Base-by-base conservation (phyloP, 2,888 invertebrate species). In the Netelia virgata region DNA sequence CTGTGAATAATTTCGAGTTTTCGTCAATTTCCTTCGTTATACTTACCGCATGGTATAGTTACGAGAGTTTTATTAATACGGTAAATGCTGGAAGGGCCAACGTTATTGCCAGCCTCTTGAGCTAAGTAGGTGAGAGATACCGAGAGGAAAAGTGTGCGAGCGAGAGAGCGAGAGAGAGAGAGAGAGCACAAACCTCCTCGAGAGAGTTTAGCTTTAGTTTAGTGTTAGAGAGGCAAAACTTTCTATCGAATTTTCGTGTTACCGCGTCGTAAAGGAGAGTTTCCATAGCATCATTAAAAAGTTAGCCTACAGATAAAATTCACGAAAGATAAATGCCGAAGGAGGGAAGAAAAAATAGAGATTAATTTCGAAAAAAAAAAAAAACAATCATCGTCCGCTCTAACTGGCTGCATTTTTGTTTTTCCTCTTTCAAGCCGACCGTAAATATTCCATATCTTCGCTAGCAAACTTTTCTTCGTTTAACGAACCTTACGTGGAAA, bases 401-500 rank as follows among this genome's bases (percentile, higher is more conserved):
- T 59, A 66, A 66, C 47, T 50, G 66, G 47, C 18, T 68, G 50
- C n/a, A 50, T 47, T 72, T 41, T 47, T 50, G 61, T 36, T 50
- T 66, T 47, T 72, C 70, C 50, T 78, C 70, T 53, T 41, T 11
- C 28, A 55, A 59, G 72, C 16, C 75, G 11, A 83, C 55, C 81
- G 74, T 84, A 77, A 81, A 84, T 81, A 81, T 84, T 77, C 77
- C 61, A 81, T 69, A 81, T 84, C 73, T 77, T 84, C 84, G 73
- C 78, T 81, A 77, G 81, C 10, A 3, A 64, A 82, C 47, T 84
- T 81, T 84, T 81, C 59, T 55, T 78, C 76, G 66, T 70, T 75
- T 86, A 86, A 83, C 85, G 78, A 86, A 81, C 63, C 78, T 86
- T 85, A 78, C 76, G 82, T 83, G 81, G 80, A 83, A 84, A 86